phyloP scores from a whole-genome alignment of 2,888 invertebrate species.

The Mythimna loreyi region DNA sequence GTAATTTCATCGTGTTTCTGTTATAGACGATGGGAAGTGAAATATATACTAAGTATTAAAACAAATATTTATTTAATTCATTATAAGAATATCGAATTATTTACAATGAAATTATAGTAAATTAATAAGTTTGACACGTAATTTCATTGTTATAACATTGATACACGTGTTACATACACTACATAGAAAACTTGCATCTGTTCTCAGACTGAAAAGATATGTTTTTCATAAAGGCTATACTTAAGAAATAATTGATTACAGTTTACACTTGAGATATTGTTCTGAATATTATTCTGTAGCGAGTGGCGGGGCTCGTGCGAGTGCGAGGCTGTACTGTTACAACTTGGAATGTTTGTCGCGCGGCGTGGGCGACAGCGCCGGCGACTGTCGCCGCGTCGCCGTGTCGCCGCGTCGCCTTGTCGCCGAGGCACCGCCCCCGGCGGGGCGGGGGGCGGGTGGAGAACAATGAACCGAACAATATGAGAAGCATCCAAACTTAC shows the following conservation, averaged over 20 bases:
- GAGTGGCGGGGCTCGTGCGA: constrained; percentile 59
- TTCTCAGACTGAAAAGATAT: constrained; percentile 88
- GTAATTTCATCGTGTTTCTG: constrained; percentile 48
- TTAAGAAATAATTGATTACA: constrained; percentile 86
- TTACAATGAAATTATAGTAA: constrained; percentile 90
- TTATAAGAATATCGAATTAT: constrained; percentile 89
- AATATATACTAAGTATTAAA: constrained; percentile 84
- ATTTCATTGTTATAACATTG: constrained; percentile 89
- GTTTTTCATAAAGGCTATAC: constrained; percentile 87
- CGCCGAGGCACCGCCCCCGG: background rate
- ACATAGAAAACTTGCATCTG: constrained; percentile 90
- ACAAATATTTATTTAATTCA: constrained; percentile 90
- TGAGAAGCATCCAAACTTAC: constrained; percentile 80
- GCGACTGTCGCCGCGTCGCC: background rate
- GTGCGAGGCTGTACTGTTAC: constrained; percentile 70
- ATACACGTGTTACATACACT: constrained; percentile 88
- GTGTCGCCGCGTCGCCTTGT: background rate
- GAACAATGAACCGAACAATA: constrained; percentile 88
- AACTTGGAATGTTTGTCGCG: constrained; percentile 87
- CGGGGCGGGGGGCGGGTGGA: constrained; percentile 39
- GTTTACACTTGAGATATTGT: constrained; percentile 85
- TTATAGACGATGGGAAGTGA: constrained; percentile 58
- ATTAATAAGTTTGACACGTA: constrained; percentile 83
- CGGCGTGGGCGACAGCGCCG: constrained; percentile 53
- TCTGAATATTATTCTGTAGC: constrained; percentile 82